phyloP scores from a whole-genome alignment of 2,797 vertebrate genomes.

The Hafferia zeledoni region DNA sequence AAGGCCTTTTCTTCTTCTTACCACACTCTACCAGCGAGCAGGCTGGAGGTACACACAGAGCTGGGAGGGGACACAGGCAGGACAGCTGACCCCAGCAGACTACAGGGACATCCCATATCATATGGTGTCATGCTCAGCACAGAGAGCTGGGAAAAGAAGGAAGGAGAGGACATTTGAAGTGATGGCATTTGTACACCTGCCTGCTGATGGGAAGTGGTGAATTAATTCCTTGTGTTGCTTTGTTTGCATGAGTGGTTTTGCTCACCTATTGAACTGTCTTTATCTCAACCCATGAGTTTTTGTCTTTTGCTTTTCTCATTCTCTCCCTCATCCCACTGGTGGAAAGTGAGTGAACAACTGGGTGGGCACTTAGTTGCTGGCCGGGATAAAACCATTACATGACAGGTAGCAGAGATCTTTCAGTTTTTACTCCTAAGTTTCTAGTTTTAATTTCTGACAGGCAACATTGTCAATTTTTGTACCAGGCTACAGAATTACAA shows the following conservation, averaged over 20 bases:
- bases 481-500: background rate
- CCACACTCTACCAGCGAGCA: background rate
- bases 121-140: background rate
- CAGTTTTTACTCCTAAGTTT: background rate
- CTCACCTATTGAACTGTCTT: background rate
- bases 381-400: background rate
- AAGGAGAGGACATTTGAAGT: background rate
- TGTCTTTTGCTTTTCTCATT: background rate
- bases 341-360: background rate
- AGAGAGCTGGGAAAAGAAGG: background rate
- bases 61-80: background rate
- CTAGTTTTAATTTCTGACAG: background rate
- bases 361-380: background rate
- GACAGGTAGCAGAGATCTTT: background rate
- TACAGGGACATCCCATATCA: rapidly evolving
- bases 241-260: background rate
- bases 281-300: background rate
- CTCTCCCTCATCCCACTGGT: background rate
- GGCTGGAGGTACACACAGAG: background rate
- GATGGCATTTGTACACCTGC: background rate
- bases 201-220: background rate
- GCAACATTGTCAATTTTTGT: background rate
- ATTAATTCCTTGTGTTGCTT: background rate
- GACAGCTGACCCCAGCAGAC: rapidly evolving
- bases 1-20: background rate